These are phyloP conservation scores for Squalus acanthias DNA, from an alignment of 2,797 vertebrate species.

Conservation along the genomic window DNA sequence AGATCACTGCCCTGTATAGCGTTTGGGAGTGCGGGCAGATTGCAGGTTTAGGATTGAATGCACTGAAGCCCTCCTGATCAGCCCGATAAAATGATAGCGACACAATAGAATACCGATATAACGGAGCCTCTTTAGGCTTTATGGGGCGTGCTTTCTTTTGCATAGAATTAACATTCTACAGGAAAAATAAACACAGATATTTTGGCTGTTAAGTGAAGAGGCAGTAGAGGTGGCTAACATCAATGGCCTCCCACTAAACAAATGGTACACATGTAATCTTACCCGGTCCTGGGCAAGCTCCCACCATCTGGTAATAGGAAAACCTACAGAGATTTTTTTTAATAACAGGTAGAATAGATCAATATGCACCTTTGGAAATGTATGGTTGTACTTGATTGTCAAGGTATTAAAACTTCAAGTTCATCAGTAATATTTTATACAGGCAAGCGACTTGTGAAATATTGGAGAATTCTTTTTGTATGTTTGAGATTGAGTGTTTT, in stretches of 20 bases:
- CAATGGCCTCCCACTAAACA: not conserved
- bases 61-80: not conserved
- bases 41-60: constrained; percentile 1
- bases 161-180: not conserved
- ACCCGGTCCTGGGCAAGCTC: not conserved
- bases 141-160: not conserved
- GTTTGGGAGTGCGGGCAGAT: constrained; percentile 19
- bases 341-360: not conserved
- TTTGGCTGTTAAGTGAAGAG: not conserved
- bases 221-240: not conserved
- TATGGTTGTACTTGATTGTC: not conserved
- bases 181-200: constrained; percentile 9
- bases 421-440: not conserved
- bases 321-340: too few species aligned
- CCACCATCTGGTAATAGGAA: not conserved
- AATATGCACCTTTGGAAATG: not conserved
- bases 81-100: not conserved
- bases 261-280: not conserved
- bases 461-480: not conserved
- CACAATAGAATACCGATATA: not conserved
- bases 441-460: not conserved
- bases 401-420: not conserved
- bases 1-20: constrained; percentile 21
- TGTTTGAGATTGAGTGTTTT: not conserved
- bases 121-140: not conserved